Conservation (phyloP, 2,797 vertebrate species). For the Glyptemys insculpta region DNA sequence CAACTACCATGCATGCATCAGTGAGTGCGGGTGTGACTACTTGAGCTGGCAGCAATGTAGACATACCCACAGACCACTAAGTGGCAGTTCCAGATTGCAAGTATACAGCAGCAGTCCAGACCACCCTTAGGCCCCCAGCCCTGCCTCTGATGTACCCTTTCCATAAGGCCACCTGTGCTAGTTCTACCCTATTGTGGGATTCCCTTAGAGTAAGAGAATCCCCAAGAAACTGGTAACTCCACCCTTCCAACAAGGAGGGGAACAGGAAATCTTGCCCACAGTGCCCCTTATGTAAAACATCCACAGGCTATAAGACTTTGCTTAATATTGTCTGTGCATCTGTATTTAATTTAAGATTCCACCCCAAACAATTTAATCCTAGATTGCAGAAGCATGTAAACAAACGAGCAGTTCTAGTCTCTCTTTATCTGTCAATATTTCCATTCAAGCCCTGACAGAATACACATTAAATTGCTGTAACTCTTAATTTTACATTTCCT, state of each 20-base stretch:
- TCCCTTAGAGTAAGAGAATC: background rate
- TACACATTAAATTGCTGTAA: background rate
- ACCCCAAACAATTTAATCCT: background rate
- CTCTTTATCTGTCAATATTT: background rate
- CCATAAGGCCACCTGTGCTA: background rate
- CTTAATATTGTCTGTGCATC: background rate
- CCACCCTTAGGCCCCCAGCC: background rate
- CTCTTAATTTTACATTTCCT: background rate
- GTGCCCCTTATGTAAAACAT: background rate
- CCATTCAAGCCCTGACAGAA: background rate
- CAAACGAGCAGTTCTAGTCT: background rate
- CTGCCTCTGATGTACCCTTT: background rate
- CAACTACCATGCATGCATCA: background rate
- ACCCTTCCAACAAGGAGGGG: background rate
- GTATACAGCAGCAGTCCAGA: background rate
- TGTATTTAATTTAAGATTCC: too few species aligned
- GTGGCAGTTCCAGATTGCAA: background rate
- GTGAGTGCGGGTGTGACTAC: background rate
- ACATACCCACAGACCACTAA: background rate
- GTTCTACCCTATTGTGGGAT: background rate
- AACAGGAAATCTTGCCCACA: background rate
- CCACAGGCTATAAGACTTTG: background rate
- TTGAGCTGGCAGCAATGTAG: background rate
- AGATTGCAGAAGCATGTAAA: background rate
- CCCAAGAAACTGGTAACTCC: background rate